Base-by-base conservation (phyloP, 2,888 invertebrate species). In the Habroteleia sp. region DNA sequence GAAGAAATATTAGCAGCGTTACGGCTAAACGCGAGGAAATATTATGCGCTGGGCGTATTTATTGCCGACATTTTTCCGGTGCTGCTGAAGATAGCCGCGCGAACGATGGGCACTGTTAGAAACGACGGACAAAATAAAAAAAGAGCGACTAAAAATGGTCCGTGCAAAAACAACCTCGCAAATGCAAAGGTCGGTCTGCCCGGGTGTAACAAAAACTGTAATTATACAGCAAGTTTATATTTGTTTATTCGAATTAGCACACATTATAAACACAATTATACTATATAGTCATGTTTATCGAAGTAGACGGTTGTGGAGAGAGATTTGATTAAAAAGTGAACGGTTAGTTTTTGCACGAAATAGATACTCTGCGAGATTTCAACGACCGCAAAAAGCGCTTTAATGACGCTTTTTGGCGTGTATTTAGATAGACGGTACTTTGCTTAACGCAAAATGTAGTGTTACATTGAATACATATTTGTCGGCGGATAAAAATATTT, bases 181-280 rank as follows among this genome's bases (percentile, higher is more conserved):
- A 63, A 31, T 23, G 25, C 48, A 33, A 62, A 68, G 48, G 54
- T 31, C 27, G 8, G 27, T 8, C 13, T 7, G 20, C 35, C 14
- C 7, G 29, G n/a, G 7, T 14, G 7, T 3, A 17, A 16, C 17
- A 74, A 63, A 68, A 68, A 74, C 46, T 17, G 31, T 41, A 69
- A 74, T 74, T 63, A 68, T 50, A 69, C 17, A 35, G 44, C 54
- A 16, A 69, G 50, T 56, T 68, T 58, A 50, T 54, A 68, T 69
- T 48, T 56, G 62, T 68, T 62, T 62, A 48, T 74, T 35, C 27
- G 72, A 48, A 73, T 73, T 74, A 52, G 48, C 48, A 31, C 60
- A 54, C 54, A 60, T 68, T 48, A 68, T 68, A 68, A 56, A 56
- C 56, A 29, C 56, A 56, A 74, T 74, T 68, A 68, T 56, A 20